Conservation (phyloP, 2,797 vertebrate species). For the Margarornis squamiger region DNA sequence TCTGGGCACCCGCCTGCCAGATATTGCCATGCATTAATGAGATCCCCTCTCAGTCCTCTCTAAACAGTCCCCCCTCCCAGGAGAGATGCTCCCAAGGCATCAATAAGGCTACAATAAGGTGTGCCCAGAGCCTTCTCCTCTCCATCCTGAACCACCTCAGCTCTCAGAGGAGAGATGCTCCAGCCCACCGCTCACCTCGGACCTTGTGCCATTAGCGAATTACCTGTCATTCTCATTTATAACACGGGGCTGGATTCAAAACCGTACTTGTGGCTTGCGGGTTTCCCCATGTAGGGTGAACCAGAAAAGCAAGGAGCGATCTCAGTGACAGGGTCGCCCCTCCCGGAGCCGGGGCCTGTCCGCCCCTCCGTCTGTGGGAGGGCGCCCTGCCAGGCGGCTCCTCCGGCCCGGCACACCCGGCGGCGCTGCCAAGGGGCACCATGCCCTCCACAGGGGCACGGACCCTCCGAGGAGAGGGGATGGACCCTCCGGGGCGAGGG, state of each 20-base stretch:
- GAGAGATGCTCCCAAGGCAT: not conserved
- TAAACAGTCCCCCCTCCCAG: not conserved
- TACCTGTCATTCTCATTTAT: not conserved
- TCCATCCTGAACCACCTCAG: not conserved
- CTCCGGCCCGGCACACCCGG: not conserved
- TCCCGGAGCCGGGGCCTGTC: rapidly evolving
- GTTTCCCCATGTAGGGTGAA: not conserved
- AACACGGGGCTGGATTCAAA: not conserved
- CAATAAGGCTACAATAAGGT: not conserved
- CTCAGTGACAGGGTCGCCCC: too few relatives aligned
- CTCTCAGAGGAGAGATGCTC: not conserved
- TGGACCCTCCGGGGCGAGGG: too few relatives aligned
- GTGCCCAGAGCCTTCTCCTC: not conserved
- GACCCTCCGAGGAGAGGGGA: too few relatives aligned
- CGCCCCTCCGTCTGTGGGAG: not conserved
- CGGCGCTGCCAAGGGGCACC: too few relatives aligned
- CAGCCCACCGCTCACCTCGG: not conserved
- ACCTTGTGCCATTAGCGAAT: not conserved
- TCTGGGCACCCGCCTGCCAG: not conserved
- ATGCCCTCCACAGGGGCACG: too few relatives aligned
- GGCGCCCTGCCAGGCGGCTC: not conserved
- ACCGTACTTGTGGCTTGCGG: not conserved
- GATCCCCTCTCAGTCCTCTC: not conserved
- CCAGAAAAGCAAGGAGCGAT: not conserved
- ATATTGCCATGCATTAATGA: not conserved